Evolutionary conservation across 2,797 vertebrate genomes (phyloP), one percentile per base, ranked within the genome.

Genomic region (Catamblyrhynchus diadema): DNA sequence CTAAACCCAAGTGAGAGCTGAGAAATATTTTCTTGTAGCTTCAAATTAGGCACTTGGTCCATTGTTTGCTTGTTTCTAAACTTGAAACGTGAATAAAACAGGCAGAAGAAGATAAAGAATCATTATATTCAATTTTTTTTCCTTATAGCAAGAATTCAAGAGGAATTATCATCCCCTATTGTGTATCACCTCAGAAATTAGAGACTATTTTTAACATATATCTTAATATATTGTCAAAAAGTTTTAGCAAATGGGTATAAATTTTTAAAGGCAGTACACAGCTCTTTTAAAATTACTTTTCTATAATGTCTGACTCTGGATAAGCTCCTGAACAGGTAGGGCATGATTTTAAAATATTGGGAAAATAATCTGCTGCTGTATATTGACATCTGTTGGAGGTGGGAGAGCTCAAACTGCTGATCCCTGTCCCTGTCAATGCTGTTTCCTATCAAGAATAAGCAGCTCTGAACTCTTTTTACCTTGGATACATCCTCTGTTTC

Each of bases 21-120:
- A 84, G 70, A 93, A 90, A 81, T 57, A 25, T 56, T 95, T 81
- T 82, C 47, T 53, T 92, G 9, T 57, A 28, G 94, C 86, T 90
- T 94, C 82, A 77, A 50, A 88, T 25, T 20, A 84, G 60, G 44
- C 56, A 80, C 47, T 90, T 35, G 30, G 70, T 90, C 77, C 56
- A 53, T 85, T 86, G 60, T 82, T 93, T 54, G 22, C 33, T 84
- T 79, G 33, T 75, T 96, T 82, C 70, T 82, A 71, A 86, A 77
- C 41, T 44, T 81, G 41, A 57, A 85, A 86, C 44, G 47, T 67
- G 37, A 92, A 48, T 22, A 81, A 73, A 90, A 70, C 5, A 79
- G 39, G 59, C 62, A 79, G 62, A 53, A 86, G 71, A 78, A 72
- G 47, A 44, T 4, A 61, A 10, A 61, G 24, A 62, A 56, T 33